Percentiles rank a stretch among this genome's conserved stretches.
Conservation (phyloP, 2,113 vertebrate genomes). For the Halichoerus grypus region DNA sequence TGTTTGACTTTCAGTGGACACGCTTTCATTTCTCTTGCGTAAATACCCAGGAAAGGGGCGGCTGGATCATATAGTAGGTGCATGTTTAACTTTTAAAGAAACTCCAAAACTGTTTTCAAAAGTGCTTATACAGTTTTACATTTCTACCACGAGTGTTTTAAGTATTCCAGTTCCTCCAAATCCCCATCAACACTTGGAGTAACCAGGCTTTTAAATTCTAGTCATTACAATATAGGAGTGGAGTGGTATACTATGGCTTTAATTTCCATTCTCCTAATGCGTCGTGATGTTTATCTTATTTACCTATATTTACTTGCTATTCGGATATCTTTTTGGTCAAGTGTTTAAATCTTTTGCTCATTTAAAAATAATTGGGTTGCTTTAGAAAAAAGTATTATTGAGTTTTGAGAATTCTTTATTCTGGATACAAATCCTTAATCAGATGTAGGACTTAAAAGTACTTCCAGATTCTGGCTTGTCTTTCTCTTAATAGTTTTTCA, state of each 20-base stretch:
- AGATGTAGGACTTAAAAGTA: background rate
- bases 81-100: slow-evolving; percentile 1
- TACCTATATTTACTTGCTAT: background rate
- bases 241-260: background rate
- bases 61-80: background rate
- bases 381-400: background rate
- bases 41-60: background rate
- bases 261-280: background rate
- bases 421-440: background rate
- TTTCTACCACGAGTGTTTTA: background rate
- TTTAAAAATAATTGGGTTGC: background rate
- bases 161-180: background rate
- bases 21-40: background rate
- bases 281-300: background rate
- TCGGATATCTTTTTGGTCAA: background rate
- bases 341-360: background rate
- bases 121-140: background rate
- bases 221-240: background rate
- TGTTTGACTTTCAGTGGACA: background rate
- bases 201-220: background rate
- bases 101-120: background rate
- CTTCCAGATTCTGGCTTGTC: background rate
- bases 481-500: slow-evolving; percentile 18
- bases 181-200: background rate
- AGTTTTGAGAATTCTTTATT: slow-evolving; percentile 20